Percentiles rank a stretch among this genome's conserved stretches.
phyloP scores from a whole-genome alignment of 2,797 vertebrate species.

The Setipinna tenuifilis region DNA sequence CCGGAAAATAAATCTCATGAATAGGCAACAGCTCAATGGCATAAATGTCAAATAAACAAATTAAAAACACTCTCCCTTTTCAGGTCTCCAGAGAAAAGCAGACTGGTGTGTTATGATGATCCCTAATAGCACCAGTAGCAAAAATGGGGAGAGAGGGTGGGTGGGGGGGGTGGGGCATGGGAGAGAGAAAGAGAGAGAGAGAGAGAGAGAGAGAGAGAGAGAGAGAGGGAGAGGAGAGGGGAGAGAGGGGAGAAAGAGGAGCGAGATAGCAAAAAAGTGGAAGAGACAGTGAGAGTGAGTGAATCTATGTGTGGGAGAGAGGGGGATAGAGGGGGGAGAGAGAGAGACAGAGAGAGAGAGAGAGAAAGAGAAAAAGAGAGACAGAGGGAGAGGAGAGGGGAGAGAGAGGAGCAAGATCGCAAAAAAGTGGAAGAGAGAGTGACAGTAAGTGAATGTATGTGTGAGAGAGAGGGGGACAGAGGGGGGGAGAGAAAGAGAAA shows the following conservation, averaged over 20 bases:
- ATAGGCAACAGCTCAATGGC: slow-evolving; percentile 50
- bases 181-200: neutral
- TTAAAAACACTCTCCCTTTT: slow-evolving; percentile 38
- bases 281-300: too few relatives aligned
- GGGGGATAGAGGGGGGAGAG: too few relatives aligned
- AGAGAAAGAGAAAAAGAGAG: slow-evolving; percentile 2
- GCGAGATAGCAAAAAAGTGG: too few relatives aligned
- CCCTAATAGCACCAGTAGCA: slow-evolving; percentile 30
- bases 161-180: too few relatives aligned
- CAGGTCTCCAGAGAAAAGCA: slow-evolving; percentile 29
- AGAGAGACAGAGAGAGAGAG: neutral
- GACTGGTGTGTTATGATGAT: slow-evolving; percentile 35
- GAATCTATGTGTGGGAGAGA: too few relatives aligned
- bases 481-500: neutral
- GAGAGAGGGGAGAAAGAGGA: too few relatives aligned
- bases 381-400: neutral
- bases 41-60: slow-evolving; percentile 53
- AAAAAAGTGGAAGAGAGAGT: slow-evolving; percentile 34
- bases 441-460: slow-evolving; percentile 27
- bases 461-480: slow-evolving; percentile 26
- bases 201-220: slow-evolving; percentile 18
- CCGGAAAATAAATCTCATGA: slow-evolving; percentile 49
- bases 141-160: neutral
- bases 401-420: neutral
- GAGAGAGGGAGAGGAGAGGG: too few relatives aligned